Conservation (phyloP, 2,888 invertebrate species). For the Diaphora mendica region DNA sequence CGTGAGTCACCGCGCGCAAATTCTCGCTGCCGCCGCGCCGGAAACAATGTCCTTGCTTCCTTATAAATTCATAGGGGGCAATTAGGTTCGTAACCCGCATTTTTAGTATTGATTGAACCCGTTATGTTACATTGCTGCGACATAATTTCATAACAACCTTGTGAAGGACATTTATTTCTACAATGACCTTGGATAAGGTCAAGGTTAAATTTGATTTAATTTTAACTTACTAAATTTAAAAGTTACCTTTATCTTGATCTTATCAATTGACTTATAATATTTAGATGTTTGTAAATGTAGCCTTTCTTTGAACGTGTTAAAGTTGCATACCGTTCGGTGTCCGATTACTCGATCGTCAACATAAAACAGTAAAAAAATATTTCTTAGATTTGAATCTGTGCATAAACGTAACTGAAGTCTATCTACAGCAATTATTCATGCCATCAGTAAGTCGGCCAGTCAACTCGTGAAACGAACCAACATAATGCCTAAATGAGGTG, state of each 20-base stretch:
- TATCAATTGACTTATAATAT: background rate
- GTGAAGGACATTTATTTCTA: conserved; percentile 2
- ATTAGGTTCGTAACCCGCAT: conserved; percentile 52
- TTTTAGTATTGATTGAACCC: conserved; percentile 36
- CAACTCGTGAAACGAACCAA: conserved; percentile 18
- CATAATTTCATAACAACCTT: background rate
- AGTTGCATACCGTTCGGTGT: background rate
- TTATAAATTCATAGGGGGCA: conserved; percentile 55
- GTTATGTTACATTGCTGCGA: conserved; percentile 29
- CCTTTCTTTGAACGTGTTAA: no score
- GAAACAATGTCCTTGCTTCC: conserved; percentile 54
- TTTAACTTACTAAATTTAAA: background rate
- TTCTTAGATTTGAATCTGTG: background rate
- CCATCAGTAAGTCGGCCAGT: conserved; percentile 7
- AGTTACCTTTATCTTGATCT: background rate
- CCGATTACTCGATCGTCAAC: background rate
- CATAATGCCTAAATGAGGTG: conserved; percentile 12
- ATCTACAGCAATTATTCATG: conserved; percentile 11
- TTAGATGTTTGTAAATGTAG: background rate
- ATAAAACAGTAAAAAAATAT: background rate
- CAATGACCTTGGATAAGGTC: conserved; percentile 8
- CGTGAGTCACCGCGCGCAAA: conserved; percentile 38
- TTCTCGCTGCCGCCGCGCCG: conserved; percentile 49
- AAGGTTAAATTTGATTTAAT: background rate
- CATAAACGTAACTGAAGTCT: background rate